Base-by-base conservation (phyloP, 2,888 invertebrate species). In the Philereme vetulata region DNA sequence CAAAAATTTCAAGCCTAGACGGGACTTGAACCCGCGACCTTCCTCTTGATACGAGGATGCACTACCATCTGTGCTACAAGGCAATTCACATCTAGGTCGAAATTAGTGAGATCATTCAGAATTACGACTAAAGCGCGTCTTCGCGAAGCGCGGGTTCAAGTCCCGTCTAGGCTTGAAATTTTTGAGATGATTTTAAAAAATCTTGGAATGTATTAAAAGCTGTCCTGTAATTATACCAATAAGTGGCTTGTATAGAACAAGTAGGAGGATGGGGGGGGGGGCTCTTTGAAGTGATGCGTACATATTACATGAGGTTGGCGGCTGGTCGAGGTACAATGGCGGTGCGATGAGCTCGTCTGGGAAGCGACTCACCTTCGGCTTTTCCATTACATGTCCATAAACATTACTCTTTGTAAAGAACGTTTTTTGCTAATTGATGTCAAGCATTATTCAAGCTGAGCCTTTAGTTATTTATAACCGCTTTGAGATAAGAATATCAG, bases 251-350 rank as follows among this genome's bases (percentile, higher is more conserved):
- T 68, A 42, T 67, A 58, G 52, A 51, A 65, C 58, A 65, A 64
- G 65, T 68, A 67, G 69, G 71, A 69, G 70, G 71, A 62, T 59
- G 65, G 60, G 65, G 67, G 71, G 72, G 69, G 78, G 76, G 75
- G 82, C 82, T 87, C 89, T 89, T 90, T 88, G 86, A 89, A 65
- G 79, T 74, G 68, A 71, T 76, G 82, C 82, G 81, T 91, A 82
- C 85, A 91, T 91, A 89, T 91, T 91, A 88, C 86, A 91, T 90
- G 88, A 90, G 86, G 78, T 73, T 77, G 82, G 82, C 76, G 86
- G 78, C 74, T 77, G 82, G 82, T 77, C 85, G 79, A 74, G 77
- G 77, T 76, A 90, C 90, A 90, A 91, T 90, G 81, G 84, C 82
- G 87, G 72, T 84, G 86, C 82, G 86, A 85, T 84, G 90, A 86